Conservation (phyloP, 2,888 invertebrate species). For the Artemia sp. region DNA sequence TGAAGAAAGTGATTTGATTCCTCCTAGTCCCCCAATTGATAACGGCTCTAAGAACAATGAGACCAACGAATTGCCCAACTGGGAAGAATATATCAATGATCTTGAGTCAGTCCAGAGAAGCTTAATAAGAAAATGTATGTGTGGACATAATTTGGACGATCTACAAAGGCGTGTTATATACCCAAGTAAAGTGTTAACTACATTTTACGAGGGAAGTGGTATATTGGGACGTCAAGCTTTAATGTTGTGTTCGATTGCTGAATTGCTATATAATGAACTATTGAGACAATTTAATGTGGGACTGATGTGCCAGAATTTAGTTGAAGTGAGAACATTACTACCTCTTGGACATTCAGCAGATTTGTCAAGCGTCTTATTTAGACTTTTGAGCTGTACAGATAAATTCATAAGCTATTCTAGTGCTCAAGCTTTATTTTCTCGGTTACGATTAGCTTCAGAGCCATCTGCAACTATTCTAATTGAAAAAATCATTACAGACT, state of each 20-base stretch:
- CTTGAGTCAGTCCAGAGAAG: slow-evolving; percentile 13
- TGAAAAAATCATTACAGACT: slow-evolving; percentile 33
- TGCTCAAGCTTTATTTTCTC: slow-evolving; percentile 58
- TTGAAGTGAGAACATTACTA: slow-evolving; percentile 13
- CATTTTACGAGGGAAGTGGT: background rate
- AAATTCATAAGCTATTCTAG: slow-evolving; percentile 63
- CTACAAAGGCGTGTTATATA: background rate
- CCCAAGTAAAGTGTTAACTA: background rate
- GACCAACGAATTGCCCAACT: slow-evolving; percentile 11
- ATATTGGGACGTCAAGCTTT: background rate
- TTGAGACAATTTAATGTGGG: slow-evolving; percentile 19
- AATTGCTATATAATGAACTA: slow-evolving; percentile 21
- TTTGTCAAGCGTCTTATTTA: slow-evolving; percentile 39
- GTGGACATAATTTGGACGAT: slow-evolving; percentile 11
- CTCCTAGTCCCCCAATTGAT: slow-evolving; percentile 18
- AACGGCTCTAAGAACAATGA: background rate
- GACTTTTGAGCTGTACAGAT: slow-evolving; percentile 56
- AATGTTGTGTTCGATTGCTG: slow-evolving; percentile 18
- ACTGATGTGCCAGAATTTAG: slow-evolving; percentile 15
- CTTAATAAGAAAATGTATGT: slow-evolving; percentile 17
- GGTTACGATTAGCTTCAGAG: slow-evolving; percentile 64
- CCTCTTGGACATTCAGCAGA: slow-evolving; percentile 18
- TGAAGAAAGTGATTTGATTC: slow-evolving; percentile 17
- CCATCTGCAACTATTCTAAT: slow-evolving; percentile 62
- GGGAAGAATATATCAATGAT: background rate